Base-by-base conservation (phyloP, 2,888 invertebrate genomes). In the Pterobdella sp. region DNA sequence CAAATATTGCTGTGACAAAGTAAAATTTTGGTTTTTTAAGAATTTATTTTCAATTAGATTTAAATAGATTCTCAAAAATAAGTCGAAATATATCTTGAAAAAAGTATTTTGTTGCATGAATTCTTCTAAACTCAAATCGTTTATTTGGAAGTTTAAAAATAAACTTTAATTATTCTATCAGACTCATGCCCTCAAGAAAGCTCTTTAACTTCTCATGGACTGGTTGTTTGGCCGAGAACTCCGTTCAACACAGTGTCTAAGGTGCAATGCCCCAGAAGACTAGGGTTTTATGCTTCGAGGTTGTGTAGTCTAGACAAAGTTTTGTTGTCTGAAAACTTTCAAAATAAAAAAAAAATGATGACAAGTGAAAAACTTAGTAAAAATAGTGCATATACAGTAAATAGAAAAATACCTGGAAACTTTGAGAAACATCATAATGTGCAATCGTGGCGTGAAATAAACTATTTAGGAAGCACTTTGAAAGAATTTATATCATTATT, bases 261-360 rank as follows among this genome's bases (percentile, higher is more conserved):
- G 29, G 63, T 75, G 29, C 68, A 74, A 36, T 76, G 76, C 42
- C 72, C 74, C 68, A 68, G 76, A 29, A 73, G 66, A 49, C 60
- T 69, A 22, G 73, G 73, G n/a, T 67, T 60, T 35, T 37, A 66
- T 42, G 76, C 76, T 56, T 72, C 72, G 29, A 49, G 76, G 36
- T 42, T 34, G n/a, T 76, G 76, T 42, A 7, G 22, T 7, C 49
- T 14, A 42, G 49, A 7, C 49, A 22, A 14, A 42, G 7, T 22
- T 14, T n/a, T n/a, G n/a, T n/a, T n/a, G n/a, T n/a, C n/a, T n/a
- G n/a, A n/a, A n/a, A n/a, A n/a, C n/a, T n/a, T n/a, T n/a, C n/a
- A n/a, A n/a, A n/a, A n/a, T n/a, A n/a, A n/a, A n/a, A 26, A 56
- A 56, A 56, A 56, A 22, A 56, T 26, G 4, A 14, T 4, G 60